phyloP scores from a whole-genome alignment of 2,797 vertebrate species.

The Pangasius macronema region DNA sequence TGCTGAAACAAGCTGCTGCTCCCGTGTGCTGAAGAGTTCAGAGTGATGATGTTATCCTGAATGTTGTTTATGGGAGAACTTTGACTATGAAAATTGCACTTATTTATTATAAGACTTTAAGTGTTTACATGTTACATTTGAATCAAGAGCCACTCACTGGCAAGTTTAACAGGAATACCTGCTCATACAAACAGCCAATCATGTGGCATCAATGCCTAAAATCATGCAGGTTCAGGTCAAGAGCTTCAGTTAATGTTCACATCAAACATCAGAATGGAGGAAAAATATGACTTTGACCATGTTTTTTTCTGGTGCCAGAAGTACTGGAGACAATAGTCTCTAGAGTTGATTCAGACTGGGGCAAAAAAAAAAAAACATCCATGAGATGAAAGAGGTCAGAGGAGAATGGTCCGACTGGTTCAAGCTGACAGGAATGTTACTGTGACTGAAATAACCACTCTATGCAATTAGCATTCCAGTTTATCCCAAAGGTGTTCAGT shows the following conservation, averaged over 20 bases:
- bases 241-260: background rate
- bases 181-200: background rate
- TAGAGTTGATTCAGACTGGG: background rate
- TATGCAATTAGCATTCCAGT: no score
- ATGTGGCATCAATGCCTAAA: background rate
- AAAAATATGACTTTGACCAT: background rate
- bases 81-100: background rate
- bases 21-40: conserved; percentile 74
- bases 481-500: no score
- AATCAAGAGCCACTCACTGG: background rate
- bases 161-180: background rate
- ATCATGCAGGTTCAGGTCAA: background rate
- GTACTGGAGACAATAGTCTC: background rate
- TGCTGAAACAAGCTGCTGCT: conserved; percentile 78
- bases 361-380: background rate
- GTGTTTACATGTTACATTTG: conserved; percentile 2
- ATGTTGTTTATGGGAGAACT: background rate
- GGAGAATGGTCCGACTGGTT: background rate
- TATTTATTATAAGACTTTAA: background rate
- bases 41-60: background rate
- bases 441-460: no score
- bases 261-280: background rate
- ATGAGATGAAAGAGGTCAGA: background rate
- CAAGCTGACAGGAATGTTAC: background rate
- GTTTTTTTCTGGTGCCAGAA: background rate